Percentiles rank a stretch among this genome's conserved stretches.
These are phyloP conservation scores for Montipora capitata DNA, from an alignment of 92 coral and sea anemone species.

Conservation along the genomic window DNA sequence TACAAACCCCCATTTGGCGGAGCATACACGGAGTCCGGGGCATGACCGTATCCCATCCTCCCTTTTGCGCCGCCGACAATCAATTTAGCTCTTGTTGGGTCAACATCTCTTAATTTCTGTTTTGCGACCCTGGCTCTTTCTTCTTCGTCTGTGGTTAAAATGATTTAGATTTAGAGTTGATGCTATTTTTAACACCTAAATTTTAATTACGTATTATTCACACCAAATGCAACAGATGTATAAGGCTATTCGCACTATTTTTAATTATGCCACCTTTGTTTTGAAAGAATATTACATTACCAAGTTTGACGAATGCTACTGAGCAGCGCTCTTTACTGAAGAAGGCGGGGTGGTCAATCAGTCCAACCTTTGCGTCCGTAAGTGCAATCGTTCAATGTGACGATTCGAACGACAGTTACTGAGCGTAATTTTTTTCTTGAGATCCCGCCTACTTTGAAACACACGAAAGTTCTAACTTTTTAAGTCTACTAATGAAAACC, in stretches of 20 bases:
- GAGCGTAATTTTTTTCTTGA: too few relatives aligned
- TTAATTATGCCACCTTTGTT: too few relatives aligned
- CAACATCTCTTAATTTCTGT: conserved; percentile 83
- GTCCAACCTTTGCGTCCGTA: too few relatives aligned
- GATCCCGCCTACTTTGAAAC: too few relatives aligned
- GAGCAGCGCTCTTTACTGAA: too few relatives aligned
- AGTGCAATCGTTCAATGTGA: too few relatives aligned
- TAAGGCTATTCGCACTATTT: not conserved
- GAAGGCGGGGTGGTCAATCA: too few relatives aligned
- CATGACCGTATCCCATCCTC: conserved; percentile 90
- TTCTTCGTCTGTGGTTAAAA: conserved; percentile 82
- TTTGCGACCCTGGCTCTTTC: conserved; percentile 82
- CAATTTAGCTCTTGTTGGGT: conserved; percentile 78
- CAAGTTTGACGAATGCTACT: too few relatives aligned
- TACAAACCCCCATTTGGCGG: conserved; percentile 65
- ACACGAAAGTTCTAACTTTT: too few relatives aligned
- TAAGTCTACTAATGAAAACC: too few relatives aligned
- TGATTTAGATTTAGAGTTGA: conserved; percentile 22
- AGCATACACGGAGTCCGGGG: conserved; percentile 81
- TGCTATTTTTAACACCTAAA: not conserved
- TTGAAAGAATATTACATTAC: too few relatives aligned
- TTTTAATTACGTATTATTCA: not conserved
- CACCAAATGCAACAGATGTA: not conserved
- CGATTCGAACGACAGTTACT: too few relatives aligned
- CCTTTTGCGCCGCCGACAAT: conserved; percentile 92